Base-by-base conservation (phyloP, 2,888 invertebrate species). In the Andrena flavipes region DNA sequence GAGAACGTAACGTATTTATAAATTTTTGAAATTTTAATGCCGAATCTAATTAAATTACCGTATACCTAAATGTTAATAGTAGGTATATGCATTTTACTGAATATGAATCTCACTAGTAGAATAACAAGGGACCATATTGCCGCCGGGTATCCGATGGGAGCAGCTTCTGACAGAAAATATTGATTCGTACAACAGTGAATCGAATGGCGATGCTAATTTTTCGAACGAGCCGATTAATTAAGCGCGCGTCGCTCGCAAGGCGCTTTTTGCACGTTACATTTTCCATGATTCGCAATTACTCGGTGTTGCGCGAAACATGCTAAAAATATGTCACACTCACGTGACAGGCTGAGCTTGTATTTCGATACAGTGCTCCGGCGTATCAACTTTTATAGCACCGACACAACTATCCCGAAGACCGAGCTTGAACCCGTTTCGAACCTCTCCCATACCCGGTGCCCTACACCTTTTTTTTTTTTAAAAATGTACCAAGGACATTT, bases 401-500 rank as follows among this genome's bases (percentile, higher is more conserved):
- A 54, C 62, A 62, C 69, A 76, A 62, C 76, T 63, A 63, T 70
- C 49, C 54, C 35, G 8, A 76, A 63, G 62, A 76, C 29, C 62
- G 30, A 70, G 54, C 63, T 63, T 35, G 54, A 62, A 70, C 71
- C 54, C 10, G 56, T 56, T 48, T 56, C 63, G 30, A 70, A 76
- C 54, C 76, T 64, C 48, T 71, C 76, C 70, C 30, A 70, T 70
- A 76, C 35, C 63, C 42, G 20, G 33, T 23, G 8, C 5, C 48
- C 29, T 49, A 13, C 49, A 56, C 56, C 56, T 23, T 51, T 56
- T 13, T n/a, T 13, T n/a, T 26, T 63, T 54, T 70, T 54, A 30
- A 63, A 70, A 63, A 69, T 56, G 26, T 76, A 64, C 30, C 76
- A 76, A 76, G 48, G 48, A 60, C 71, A 56, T 63, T 56, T 42